These are phyloP conservation scores for Proctacanthus coquilletti DNA, from an alignment of 1,140 invertebrate genomes.

Conservation along the genomic window DNA sequence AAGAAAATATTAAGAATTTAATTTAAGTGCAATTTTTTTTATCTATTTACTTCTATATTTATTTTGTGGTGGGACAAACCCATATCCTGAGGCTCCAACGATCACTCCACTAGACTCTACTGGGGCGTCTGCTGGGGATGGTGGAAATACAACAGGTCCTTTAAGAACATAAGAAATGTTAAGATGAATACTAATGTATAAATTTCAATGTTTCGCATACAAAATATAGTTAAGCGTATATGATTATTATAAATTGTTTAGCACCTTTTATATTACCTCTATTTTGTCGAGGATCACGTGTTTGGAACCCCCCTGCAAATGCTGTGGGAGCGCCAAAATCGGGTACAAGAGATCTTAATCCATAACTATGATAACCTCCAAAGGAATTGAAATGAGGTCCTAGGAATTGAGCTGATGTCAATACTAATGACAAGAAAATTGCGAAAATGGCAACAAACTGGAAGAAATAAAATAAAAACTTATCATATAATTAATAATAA, in stretches of 20 bases:
- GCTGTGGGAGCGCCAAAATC: neutral
- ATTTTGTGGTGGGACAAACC: constrained; percentile 29
- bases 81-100: constrained; percentile 29
- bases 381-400: constrained; percentile 7
- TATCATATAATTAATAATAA: too few relatives aligned
- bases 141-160: constrained; percentile 29
- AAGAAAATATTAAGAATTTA: too few relatives aligned
- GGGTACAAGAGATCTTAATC: constrained; percentile 10
- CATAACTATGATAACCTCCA: constrained; percentile 18
- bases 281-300: constrained; percentile 25
- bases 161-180: constrained; percentile 1
- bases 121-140: constrained; percentile 24
- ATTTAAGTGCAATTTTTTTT: too few relatives aligned
- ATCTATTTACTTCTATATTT: constrained; percentile 19
- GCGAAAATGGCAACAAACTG: constrained; percentile 23
- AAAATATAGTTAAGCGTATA: neutral
- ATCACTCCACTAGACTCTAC: constrained; percentile 28
- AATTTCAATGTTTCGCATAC: neutral
- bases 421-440: constrained; percentile 21
- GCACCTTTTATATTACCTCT: constrained; percentile 13
- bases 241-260: neutral
- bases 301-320: constrained; percentile 7
- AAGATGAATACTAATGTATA: constrained; percentile 4
- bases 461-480: constrained; percentile 9
- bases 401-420: constrained; percentile 22